Evolutionary conservation across 2,113 vertebrate species (phyloP).

Genomic region (Caranx melampygus): DNA sequence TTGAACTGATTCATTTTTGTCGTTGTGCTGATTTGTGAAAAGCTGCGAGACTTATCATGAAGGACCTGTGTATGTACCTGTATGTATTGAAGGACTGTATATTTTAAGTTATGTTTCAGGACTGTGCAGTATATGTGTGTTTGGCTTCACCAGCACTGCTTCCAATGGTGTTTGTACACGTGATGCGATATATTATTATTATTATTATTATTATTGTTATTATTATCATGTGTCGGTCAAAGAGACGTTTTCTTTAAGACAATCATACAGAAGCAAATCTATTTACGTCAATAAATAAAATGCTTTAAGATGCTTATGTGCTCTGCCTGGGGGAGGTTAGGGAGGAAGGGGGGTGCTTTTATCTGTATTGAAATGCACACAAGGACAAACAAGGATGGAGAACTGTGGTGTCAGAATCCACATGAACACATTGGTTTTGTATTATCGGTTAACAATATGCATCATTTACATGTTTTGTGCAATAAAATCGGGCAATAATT

Average conservation of each 20-base stretch:
- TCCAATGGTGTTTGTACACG: constrained; percentile 38
- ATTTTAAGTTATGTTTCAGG: constrained; percentile 69
- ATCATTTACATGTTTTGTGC: constrained; percentile 60
- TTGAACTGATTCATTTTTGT: constrained; percentile 26
- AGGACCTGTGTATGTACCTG: constrained; percentile 41
- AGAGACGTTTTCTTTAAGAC: constrained; percentile 52
- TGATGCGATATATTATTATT: constrained; percentile 4
- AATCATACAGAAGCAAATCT: constrained; percentile 60
- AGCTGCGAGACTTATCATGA: constrained; percentile 26
- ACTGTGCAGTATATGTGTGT: constrained; percentile 68
- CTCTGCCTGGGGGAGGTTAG: constrained; percentile 18
- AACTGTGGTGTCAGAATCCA: neutral
- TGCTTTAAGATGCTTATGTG: constrained; percentile 46
- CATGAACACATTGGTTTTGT: constrained; percentile 26
- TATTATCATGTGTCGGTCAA: constrained; percentile 35
- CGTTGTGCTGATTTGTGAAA: constrained; percentile 13
- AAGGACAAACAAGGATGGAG: neutral
- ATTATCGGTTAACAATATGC: constrained; percentile 26
- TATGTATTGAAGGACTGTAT: constrained; percentile 56
- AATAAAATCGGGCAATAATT: constrained; percentile 61
- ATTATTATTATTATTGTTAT: neutral
- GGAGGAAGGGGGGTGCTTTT: neutral
- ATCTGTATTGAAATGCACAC: neutral
- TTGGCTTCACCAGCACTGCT: constrained; percentile 53
- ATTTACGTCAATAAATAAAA: constrained; percentile 58